Evolutionary conservation across 2,888 invertebrate species (phyloP), one percentile per base, ranked within the genome.

Genomic region (Arge pagana): DNA sequence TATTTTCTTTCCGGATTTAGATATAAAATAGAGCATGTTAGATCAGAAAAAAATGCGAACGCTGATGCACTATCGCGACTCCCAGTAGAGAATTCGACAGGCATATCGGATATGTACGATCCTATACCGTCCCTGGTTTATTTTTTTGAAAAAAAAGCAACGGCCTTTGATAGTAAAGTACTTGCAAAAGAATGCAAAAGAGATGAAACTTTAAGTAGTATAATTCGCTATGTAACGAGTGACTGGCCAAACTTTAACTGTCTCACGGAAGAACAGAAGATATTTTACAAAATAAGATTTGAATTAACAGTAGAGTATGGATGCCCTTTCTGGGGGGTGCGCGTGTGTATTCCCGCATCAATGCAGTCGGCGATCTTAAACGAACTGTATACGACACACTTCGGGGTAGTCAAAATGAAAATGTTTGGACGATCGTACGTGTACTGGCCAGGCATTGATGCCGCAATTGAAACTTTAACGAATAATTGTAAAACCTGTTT

Each of bases 361-460:
- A 50, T 59, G 54, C 40, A 43, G 15, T 1, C 28, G 7, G 7
- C 18, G n/a, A 41, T 54, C 4, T 11, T 56, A 21, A 41, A 21
- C 8, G 57, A 59, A 31, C 23, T 59, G 7, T 57, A 59, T 11
- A 42, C 40, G 0, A 23, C 59, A 1, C 61, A 64, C 30, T 37
- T 60, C 8, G 61, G 60, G 1, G 55, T 64, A 3, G 58, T 58
- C 7, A 59, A 59, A 45, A 59, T 60, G 6, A 62, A 57, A 55
- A 60, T 56, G 49, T 40, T 58, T n/a, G 61, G 62, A 13, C 28
- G 61, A 3, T 51, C 55, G 4, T 58, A 59, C 16, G 57, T 61
- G 2, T 63, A 54, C 52, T 61, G 62, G 61, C 58, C 57, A 24
- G 48, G 21, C 6, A 54, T 48, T 0, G 60, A 61, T 37, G 24